Evolutionary conservation across 2,888 invertebrate species (phyloP).

Genomic region (Eupithecia subfuscata): DNA sequence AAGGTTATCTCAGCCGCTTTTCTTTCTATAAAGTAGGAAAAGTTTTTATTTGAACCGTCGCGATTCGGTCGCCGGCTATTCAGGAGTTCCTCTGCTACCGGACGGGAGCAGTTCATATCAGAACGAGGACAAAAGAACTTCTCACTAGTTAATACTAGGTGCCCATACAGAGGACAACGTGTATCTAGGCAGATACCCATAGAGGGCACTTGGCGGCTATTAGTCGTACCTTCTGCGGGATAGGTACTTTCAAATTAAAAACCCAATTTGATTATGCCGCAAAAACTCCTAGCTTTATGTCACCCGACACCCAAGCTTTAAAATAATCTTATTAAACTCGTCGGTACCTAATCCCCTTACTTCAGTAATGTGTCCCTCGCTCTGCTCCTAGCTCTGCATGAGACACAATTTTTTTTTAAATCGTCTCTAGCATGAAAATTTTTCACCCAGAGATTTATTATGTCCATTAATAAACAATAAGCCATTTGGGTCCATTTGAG

Average conservation of each 20-base stretch:
- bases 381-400: background rate
- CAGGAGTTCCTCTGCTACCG: constrained; percentile 32
- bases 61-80: constrained; percentile 32
- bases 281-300: background rate
- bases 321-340: background rate
- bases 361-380: constrained; percentile 4
- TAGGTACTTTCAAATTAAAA: background rate
- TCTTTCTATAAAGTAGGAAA: constrained; percentile 32
- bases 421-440: constrained; percentile 21
- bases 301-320: background rate
- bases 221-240: background rate
- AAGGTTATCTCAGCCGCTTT: constrained; percentile 12
- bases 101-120: constrained; percentile 23
- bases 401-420: background rate
- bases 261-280: background rate
- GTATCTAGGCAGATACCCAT: background rate
- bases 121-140: constrained; percentile 19
- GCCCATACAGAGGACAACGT: background rate
- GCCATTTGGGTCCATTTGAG: constrained; percentile 40
- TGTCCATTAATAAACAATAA: constrained; percentile 47
- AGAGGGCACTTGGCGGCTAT: background rate
- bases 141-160: background rate
- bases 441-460: constrained; percentile 45
- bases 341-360: constrained; percentile 6
- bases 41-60: constrained; percentile 38